Evolutionary conservation across 2,888 invertebrate species (phyloP), one percentile per base, ranked within the genome.

Genomic region (Tenthredo notha): DNA sequence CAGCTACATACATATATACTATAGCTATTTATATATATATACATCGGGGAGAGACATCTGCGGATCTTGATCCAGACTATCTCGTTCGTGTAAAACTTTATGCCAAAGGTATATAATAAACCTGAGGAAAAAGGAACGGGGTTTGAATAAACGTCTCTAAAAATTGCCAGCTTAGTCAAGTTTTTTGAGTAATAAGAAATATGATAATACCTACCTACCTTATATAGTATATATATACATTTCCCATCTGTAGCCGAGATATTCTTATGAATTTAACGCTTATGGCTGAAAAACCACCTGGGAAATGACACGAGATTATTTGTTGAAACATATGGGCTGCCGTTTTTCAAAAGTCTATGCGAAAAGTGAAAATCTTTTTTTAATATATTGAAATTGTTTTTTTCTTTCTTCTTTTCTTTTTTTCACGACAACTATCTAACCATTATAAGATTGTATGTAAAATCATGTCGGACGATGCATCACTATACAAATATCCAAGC

Each of bases 41-140:
- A 47, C 4, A 47, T 15, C 25, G 47, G 9, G 12, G 75, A 75
- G 37, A 47, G 83, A 83, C 83, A 83, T 83, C 83, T 83, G 67
- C 54, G 67, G n/a, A 67, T 47, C 6, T 67, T 37, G 58, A 78
- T 58, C 58, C 54, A 33, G 37, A n/a, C 54, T 37, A 29, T 29
- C 18, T 40, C 15, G 50, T 15, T 21, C 40, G 40, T 43, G 43
- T 5, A 74, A 33, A 74, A 74, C 12, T 74, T 43, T 74, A 21
- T 9, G 37, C 43, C n/a, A 21, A n/a, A 25, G 29, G 15, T 70
- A 70, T 37, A 12, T 37, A 12, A 74, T 43, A 40, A 43, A n/a
- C n/a, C n/a, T n/a, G n/a, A n/a, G n/a, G n/a, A n/a, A n/a, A n/a
- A n/a, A n/a, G n/a, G n/a, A 33, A 33, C 21, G 43, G 15, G 4